A percentile compares a stretch with the other conserved stretches of the same genome.
Evolutionary conservation across 2,113 vertebrate genomes (phyloP).

Genomic region (Stegostoma tigrinum): DNA sequence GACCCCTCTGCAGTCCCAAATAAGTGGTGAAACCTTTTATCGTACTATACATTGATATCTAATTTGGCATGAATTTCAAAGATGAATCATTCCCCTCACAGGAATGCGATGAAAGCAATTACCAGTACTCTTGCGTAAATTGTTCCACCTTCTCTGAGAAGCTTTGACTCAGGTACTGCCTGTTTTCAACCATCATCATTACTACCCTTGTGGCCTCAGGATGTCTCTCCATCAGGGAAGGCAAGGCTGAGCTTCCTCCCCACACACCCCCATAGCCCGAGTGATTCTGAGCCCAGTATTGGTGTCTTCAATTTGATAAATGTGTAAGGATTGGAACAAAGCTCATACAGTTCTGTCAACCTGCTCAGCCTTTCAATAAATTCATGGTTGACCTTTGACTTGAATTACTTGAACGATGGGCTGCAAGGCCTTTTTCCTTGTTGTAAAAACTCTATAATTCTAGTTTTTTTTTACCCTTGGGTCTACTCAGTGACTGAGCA

Average conservation of each 20-base stretch:
- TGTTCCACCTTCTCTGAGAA: background rate
- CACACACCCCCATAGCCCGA: background rate
- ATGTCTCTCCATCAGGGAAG: background rate
- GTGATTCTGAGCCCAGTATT: background rate
- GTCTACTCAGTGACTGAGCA: background rate
- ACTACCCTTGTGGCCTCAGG: background rate
- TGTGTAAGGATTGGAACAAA: background rate
- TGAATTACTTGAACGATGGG: too few relatives aligned
- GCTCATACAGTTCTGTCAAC: background rate
- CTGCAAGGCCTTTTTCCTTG: too few relatives aligned
- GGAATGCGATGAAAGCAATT: background rate
- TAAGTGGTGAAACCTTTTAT: background rate
- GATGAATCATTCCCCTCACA: background rate
- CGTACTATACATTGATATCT: background rate
- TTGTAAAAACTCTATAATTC: too few relatives aligned
- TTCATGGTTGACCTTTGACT: background rate
- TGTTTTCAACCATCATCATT: background rate
- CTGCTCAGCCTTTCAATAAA: background rate
- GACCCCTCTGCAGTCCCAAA: background rate
- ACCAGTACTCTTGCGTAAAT: background rate
- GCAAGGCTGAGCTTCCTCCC: background rate
- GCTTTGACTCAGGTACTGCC: background rate
- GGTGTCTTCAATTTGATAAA: background rate
- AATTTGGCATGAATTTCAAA: constrained; percentile 8
- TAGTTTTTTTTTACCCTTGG: background rate